A percentile compares a stretch with the other conserved stretches of the same genome.
Conservation (phyloP, 92 coral and sea anemone species). For the Galaxea fascicularis region DNA sequence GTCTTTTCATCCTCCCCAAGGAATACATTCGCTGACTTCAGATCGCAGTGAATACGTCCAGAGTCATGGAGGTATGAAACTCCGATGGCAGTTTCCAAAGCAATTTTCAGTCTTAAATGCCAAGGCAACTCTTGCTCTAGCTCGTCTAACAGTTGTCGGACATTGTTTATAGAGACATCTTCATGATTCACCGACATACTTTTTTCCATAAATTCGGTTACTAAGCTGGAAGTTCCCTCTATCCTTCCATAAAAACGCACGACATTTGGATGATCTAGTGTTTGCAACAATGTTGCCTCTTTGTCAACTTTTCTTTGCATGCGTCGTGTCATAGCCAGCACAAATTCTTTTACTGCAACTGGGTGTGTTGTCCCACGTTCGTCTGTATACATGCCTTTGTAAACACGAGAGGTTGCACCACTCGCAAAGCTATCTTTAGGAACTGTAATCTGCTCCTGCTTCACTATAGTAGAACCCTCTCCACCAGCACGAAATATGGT, state of each 20-base stretch:
- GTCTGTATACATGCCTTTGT: constrained; percentile 47
- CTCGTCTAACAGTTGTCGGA: constrained; percentile 47
- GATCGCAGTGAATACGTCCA: constrained; percentile 46
- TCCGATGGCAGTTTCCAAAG: constrained; percentile 45
- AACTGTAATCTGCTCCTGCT: constrained; percentile 17
- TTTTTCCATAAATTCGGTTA: constrained; percentile 48
- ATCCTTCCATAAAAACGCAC: constrained; percentile 45
- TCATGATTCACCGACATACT: constrained; percentile 24
- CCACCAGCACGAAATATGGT: constrained; percentile 31
- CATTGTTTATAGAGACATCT: constrained; percentile 33
- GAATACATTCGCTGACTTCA: constrained; percentile 49
- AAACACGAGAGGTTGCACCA: constrained; percentile 44
- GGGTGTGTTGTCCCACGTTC: constrained; percentile 19
- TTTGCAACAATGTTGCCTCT: constrained; percentile 47
- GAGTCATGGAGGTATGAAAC: constrained; percentile 45
- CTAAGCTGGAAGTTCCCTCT: constrained; percentile 55
- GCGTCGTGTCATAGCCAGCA: constrained; percentile 41
- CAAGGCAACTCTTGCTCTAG: constrained; percentile 44
- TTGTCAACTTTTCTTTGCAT: constrained; percentile 43
- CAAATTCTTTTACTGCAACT: constrained; percentile 63
- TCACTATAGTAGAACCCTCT: constrained; percentile 19
- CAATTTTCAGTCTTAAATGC: constrained; percentile 44
- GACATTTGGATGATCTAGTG: constrained; percentile 52
- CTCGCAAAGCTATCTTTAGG: constrained; percentile 28
- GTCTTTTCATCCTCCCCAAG: constrained; percentile 32